Evolutionary conservation across 2,888 invertebrate species (phyloP).

Genomic region (Deilephila porcellus): DNA sequence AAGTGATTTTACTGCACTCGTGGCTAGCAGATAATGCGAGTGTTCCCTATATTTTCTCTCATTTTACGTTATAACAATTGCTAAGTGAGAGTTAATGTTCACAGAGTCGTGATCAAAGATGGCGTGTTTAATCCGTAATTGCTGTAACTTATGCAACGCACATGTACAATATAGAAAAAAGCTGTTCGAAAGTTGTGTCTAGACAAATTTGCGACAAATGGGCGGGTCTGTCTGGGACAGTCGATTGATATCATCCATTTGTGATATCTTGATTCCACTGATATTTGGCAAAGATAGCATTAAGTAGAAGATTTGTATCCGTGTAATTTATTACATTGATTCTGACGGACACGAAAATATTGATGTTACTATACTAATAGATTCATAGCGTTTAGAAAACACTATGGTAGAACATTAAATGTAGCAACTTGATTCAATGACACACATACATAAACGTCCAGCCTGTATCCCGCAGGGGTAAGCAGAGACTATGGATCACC

Average conservation of each 20-base stretch:
- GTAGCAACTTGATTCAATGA: too few relatives aligned
- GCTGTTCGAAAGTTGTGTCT: slow-evolving; percentile 2
- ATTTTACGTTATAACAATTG: slow-evolving; percentile 43
- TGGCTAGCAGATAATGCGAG: slow-evolving; percentile 44
- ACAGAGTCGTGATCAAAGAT: slow-evolving; percentile 28
- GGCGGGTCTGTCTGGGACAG: neutral
- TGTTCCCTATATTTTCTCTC: slow-evolving; percentile 44
- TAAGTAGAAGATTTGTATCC: neutral
- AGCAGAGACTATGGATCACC: too few relatives aligned
- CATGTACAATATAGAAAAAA: neutral
- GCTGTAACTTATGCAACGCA: slow-evolving; percentile 25
- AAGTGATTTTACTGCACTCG: neutral
- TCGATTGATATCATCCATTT: slow-evolving; percentile 7
- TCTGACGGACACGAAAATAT: neutral
- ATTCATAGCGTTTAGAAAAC: too few relatives aligned
- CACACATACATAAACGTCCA: too few relatives aligned
- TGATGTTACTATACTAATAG: neutral
- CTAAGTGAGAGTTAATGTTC: slow-evolving; percentile 29
- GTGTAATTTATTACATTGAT: neutral
- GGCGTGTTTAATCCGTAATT: slow-evolving; percentile 31
- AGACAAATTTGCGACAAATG: neutral
- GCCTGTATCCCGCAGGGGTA: too few relatives aligned
- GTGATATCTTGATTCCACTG: slow-evolving; percentile 1
- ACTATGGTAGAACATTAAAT: too few relatives aligned
- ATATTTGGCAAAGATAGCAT: neutral